Evolutionary conservation across 2,797 vertebrate species (phyloP), one percentile per base, ranked within the genome.

Genomic region (Lacerta viridis): DNA sequence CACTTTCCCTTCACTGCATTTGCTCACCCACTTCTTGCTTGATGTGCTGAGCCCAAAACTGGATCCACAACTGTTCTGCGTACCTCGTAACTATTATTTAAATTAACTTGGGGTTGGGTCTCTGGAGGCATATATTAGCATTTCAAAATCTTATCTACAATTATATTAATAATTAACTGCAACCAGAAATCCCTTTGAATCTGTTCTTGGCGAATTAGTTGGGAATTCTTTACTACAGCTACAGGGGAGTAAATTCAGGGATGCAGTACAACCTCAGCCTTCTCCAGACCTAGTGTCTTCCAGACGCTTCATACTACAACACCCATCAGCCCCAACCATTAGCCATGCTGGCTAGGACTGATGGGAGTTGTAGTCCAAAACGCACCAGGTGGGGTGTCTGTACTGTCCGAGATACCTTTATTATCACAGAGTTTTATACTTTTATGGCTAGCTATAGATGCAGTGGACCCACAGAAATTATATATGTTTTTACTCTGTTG

Each of bases 131-230:
- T 33, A 78, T 33, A 50, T 78, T 78, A 17, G 46, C 76, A 27
- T 78, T 78, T 79, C 43, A 79, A 50, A 79, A 50, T 17, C 27
- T n/a, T n/a, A 50, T n/a, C 46, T 79, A 7, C 46, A n/a, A n/a
- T 78, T 46, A 78, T 50, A 50, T 50, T 78, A 50, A 77, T 77
- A 46, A 78, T 78, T 29, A 50, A n/a, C 76, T 78, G 76, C 27
- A 8, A 46, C 41, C 8, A 78, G 41, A 46, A 43, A 46, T 46
- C 43, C n/a, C 46, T 50, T 43, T 46, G 76, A 29, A 78, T 46
- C 41, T 50, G 76, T 78, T 78, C 43, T 29, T 17, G 55, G 6
- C 11, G 17, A 50, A 50, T 78, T 18, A 79, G 46, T 29, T 79
- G 13, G 43, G n/a, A 9, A 7, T 55, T 79, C 17, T 79, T n/a